Conservation (phyloP, 2,113 vertebrate species). For the Phaetusa simplex region DNA sequence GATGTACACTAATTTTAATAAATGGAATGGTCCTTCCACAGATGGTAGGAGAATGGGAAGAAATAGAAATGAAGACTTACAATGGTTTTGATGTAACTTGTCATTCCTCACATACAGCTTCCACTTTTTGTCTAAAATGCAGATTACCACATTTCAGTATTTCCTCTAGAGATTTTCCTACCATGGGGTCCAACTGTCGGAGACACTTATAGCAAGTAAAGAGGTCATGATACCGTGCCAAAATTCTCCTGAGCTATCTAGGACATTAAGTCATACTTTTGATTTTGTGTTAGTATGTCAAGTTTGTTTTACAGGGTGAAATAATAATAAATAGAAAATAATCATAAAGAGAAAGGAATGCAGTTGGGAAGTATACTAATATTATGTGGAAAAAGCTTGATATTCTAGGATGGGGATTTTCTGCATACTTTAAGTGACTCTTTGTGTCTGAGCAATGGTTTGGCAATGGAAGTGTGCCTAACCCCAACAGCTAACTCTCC, state of each 20-base stretch:
- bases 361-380: neutral
- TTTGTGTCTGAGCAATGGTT: neutral
- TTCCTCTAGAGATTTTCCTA: neutral
- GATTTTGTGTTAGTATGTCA: neutral
- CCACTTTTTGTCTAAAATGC: neutral
- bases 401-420: neutral
- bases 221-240: neutral
- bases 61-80: neutral
- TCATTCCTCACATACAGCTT: neutral
- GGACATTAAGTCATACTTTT: neutral
- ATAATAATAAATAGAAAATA: neutral
- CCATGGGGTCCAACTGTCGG: neutral
- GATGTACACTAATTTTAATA: neutral
- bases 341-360: neutral
- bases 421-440: neutral
- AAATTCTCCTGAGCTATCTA: neutral
- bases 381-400: neutral
- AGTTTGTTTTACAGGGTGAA: neutral
- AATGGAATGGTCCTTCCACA: neutral
- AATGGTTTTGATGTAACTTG: neutral
- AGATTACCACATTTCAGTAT: neutral
- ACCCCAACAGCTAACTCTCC: accelerated
- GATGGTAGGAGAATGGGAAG: neutral
- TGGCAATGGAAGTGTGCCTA: neutral
- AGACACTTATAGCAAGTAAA: neutral